Conservation (phyloP, 2,888 invertebrate species). For the Sminthurinus aureus region DNA sequence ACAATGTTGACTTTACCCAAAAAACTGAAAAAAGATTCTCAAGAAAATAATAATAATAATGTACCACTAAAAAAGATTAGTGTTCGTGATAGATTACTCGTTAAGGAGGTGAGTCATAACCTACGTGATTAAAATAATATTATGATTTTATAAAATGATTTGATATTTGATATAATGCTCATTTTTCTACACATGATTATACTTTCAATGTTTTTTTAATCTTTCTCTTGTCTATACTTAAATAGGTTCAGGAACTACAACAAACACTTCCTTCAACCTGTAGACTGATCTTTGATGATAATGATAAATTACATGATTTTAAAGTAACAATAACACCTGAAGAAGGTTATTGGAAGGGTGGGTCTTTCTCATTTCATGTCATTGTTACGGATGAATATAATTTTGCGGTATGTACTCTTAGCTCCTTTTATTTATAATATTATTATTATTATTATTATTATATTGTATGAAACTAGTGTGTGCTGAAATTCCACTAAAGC, state of each 20-base stretch:
- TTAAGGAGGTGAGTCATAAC: conserved; percentile 50
- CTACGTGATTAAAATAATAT: not conserved
- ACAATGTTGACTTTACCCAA: conserved; percentile 14
- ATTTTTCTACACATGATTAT: not conserved
- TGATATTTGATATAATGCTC: not conserved
- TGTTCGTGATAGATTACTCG: conserved; percentile 53
- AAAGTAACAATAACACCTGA: conserved; percentile 79
- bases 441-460: no score
- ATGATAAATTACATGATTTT: conserved; percentile 83
- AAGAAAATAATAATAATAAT: conserved; percentile 52
- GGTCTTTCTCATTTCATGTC: conserved; percentile 84
- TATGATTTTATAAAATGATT: not conserved
- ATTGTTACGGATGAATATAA: conserved; percentile 93
- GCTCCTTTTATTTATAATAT: not conserved
- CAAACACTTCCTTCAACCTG: conserved; percentile 83
- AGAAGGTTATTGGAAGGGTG: conserved; percentile 89
- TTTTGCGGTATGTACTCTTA: conserved; percentile 78
- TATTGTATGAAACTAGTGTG: no score
- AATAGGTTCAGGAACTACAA: conserved; percentile 80
- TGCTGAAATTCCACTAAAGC: no score
- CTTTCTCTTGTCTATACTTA: not conserved
- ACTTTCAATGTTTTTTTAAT: not conserved
- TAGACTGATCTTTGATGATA: conserved; percentile 80
- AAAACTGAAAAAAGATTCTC: conserved; percentile 21
- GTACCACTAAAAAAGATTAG: conserved; percentile 52